Evolutionary conservation across 2,113 vertebrate genomes (phyloP).

Genomic region (Toxotes chatareus): DNA sequence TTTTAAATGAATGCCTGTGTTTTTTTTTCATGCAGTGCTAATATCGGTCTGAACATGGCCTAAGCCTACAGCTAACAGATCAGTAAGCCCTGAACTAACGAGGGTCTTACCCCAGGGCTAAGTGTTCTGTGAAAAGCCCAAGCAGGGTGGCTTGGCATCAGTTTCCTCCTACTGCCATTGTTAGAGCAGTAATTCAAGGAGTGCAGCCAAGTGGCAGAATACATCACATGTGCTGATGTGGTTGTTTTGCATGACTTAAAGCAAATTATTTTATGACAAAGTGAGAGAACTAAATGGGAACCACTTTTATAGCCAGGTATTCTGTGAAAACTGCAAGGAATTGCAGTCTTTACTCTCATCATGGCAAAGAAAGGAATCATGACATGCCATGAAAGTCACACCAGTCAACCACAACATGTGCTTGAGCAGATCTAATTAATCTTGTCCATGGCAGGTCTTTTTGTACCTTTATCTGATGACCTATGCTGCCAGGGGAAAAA

Average conservation of each 20-base stretch:
- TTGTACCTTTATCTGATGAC: conserved; percentile 48
- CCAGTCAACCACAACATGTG: conserved; percentile 26
- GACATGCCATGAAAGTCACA: conserved; percentile 19
- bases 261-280: conserved; percentile 31
- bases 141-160: conserved; percentile 11
- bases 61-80: conserved; percentile 12
- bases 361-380: conserved; percentile 14
- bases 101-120: conserved; percentile 3
- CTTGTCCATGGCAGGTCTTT: conserved; percentile 25
- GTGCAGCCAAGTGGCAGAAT: conserved; percentile 18
- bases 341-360: neutral
- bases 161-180: neutral
- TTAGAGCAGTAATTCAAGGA: neutral
- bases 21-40: conserved; percentile 2
- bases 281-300: conserved; percentile 16
- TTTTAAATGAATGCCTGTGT: neutral
- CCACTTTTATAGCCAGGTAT: conserved; percentile 8
- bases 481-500: conserved; percentile 21
- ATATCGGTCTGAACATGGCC: neutral
- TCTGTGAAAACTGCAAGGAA: conserved; percentile 35
- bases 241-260: conserved; percentile 44
- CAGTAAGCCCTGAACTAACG: conserved; percentile 17
- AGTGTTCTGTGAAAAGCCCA: conserved; percentile 22
- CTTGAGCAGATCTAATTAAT: conserved; percentile 40
- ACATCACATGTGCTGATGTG: conserved; percentile 24